Evolutionary conservation across 1,140 invertebrate genomes (phyloP), one percentile per base, ranked within the genome.

Genomic region (Gryllus bimaculatus): DNA sequence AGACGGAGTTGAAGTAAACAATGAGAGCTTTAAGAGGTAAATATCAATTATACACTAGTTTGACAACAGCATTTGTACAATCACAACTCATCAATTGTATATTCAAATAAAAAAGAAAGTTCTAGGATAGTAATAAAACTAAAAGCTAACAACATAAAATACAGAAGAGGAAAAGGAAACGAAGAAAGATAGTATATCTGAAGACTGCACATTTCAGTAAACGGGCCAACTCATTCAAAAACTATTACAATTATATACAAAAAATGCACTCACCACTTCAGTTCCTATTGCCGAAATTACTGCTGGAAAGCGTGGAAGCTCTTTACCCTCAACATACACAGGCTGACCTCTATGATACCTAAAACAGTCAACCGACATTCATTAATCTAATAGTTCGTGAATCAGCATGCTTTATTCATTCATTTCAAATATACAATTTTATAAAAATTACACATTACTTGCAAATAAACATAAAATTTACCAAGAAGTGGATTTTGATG

Each of bases 291-390:
- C 93, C 73, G 93, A 93, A 83, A 98, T 96, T 82, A 94, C 92
- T 7, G 93, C 96, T 79, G 93, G 90, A 84, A 95, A 95, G 83
- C 93, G 92, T 0, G 91, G 88, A 81, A 92, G 87, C 83, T 97
- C 95, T 82, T 94, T 93, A 48, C 94, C 95, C 86, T 96, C 96
- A 8, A 98, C 92, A 86, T 93, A 96, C 47, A 98, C 92, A 80
- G 94, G 92, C 86, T 98, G 96, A 6, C 96, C 96, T 80, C 96
- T 90, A 85, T 97, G 95, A 87, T 93, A 98, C 91, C 92, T 92
- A 79, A 49, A 84, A 84, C 78, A 78, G 26, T 39, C 26, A 39
- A 39, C 26, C 26, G 26, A 39, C 26, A 39, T 39, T 39, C 26
- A 39, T 39, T 39, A 39, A 39, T 39, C 26, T 39, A 39, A 39